phyloP scores from a whole-genome alignment of 2,888 invertebrate genomes.

The Pardosa pseudoannulata region DNA sequence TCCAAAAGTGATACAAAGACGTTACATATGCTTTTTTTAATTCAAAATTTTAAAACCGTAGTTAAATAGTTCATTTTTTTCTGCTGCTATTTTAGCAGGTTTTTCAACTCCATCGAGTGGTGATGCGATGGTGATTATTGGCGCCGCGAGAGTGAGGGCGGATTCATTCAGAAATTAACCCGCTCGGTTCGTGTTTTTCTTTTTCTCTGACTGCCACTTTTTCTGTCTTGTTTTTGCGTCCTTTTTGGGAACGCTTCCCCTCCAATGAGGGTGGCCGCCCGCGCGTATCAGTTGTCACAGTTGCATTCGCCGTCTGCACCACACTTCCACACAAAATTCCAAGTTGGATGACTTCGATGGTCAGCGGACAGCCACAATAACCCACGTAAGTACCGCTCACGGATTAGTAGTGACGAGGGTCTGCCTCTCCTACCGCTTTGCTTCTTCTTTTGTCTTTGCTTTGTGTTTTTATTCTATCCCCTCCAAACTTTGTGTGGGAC shows the following conservation, averaged over 20 bases:
- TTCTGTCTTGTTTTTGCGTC: slow-evolving; percentile 30
- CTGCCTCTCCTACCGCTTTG: neutral
- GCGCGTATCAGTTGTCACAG: slow-evolving; percentile 64
- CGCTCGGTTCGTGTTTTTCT: neutral
- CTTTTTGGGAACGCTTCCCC: slow-evolving; percentile 56
- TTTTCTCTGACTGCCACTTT: neutral
- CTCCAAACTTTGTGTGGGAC: too few species aligned
- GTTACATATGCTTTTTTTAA: too few species aligned
- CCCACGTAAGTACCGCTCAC: slow-evolving; percentile 24
- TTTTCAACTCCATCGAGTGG: too few species aligned
- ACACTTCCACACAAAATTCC: too few species aligned
- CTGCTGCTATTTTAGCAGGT: too few species aligned
- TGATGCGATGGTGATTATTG: too few species aligned
- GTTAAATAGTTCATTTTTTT: too few species aligned
- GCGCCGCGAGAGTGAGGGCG: too few species aligned
- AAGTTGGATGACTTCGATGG: slow-evolving; percentile 33
- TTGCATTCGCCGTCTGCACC: slow-evolving; percentile 36
- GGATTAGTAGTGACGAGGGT: neutral
- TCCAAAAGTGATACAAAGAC: too few species aligned
- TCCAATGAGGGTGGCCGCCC: slow-evolving; percentile 64
- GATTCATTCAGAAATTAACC: neutral
- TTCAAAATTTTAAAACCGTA: too few species aligned
- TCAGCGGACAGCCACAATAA: slow-evolving; percentile 4
- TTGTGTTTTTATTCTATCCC: neutral
- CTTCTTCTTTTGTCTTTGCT: too few species aligned